phyloP scores from a whole-genome alignment of 2,888 invertebrate genomes.

The Ectemnius lituratus region DNA sequence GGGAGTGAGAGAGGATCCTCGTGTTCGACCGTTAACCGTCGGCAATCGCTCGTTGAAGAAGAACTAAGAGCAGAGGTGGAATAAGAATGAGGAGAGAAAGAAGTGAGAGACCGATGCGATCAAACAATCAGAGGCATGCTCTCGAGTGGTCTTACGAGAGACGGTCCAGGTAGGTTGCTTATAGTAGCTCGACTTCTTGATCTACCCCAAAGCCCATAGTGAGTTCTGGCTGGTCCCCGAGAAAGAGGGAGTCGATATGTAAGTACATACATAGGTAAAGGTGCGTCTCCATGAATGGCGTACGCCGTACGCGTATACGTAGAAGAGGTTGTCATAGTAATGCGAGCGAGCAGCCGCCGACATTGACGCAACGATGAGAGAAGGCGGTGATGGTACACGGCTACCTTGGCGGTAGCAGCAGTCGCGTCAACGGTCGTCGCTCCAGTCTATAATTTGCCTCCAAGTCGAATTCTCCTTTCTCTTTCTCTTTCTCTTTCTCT shows the following conservation, averaged over 20 bases:
- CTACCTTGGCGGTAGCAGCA: conserved; percentile 31
- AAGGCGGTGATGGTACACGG: not conserved
- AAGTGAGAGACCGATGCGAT: conserved; percentile 70
- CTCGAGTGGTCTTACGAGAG: conserved; percentile 62
- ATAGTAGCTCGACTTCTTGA: conserved; percentile 67
- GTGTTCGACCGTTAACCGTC: conserved; percentile 67
- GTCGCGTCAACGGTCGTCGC: conserved; percentile 73
- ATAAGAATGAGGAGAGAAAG: conserved; percentile 64
- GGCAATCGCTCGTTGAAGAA: conserved; percentile 44
- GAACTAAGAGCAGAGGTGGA: conserved; percentile 38
- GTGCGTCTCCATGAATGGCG: conserved; percentile 66
- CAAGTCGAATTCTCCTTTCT: conserved; percentile 60
- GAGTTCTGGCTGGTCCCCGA: conserved; percentile 48
- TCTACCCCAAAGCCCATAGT: conserved; percentile 70
- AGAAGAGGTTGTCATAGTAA: conserved; percentile 36
- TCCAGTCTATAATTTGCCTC: conserved; percentile 75
- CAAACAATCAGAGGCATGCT: conserved; percentile 66
- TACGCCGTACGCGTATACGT: conserved; percentile 25
- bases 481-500: conserved; percentile 20
- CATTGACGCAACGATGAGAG: not conserved
- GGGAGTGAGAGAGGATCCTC: not conserved
- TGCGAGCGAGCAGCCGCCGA: too few relatives aligned
- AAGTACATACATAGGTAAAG: conserved; percentile 45
- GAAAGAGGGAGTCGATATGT: conserved; percentile 54
- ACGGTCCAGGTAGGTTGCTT: too few relatives aligned